These are phyloP conservation scores for Malthinus flaveolus DNA, from an alignment of 2,888 invertebrate species.

Conservation along the genomic window DNA sequence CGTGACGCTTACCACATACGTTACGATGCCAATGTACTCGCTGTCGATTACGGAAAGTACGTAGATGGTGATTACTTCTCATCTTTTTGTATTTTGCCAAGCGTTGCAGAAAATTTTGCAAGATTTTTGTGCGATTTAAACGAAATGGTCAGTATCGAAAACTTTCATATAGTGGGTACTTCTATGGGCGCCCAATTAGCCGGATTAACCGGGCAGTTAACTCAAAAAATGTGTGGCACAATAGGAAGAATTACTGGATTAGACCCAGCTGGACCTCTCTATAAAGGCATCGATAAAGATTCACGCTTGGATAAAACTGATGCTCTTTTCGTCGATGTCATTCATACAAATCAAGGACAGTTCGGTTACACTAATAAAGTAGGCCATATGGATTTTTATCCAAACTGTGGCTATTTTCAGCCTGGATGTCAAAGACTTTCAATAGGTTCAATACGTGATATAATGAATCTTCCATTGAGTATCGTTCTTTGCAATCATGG, in stretches of 20 bases:
- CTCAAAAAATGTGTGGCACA: too few relatives aligned
- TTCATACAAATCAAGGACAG: neutral
- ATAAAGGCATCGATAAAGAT: neutral
- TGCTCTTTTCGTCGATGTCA: neutral
- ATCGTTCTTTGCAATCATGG: too few relatives aligned
- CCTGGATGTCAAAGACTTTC: neutral
- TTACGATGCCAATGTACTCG: neutral
- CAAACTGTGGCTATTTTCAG: neutral
- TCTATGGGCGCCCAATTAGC: too few relatives aligned
- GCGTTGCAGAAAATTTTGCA: too few relatives aligned
- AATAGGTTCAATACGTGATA: neutral
- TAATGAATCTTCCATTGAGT: too few relatives aligned
- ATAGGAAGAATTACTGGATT: neutral
- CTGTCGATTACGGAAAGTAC: neutral
- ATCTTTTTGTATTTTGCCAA: too few relatives aligned
- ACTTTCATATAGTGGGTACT: too few relatives aligned
- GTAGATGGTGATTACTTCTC: neutral
- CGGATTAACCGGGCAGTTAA: too few relatives aligned
- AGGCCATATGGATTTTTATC: neutral
- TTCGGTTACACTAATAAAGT: neutral
- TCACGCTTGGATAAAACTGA: neutral
- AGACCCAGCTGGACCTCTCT: neutral
- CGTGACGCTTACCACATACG: neutral
- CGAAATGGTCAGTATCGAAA: too few relatives aligned
- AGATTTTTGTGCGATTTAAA: too few relatives aligned